Evolutionary conservation across 2,888 invertebrate genomes (phyloP).

Genomic region (Chaitophorus viminalis): DNA sequence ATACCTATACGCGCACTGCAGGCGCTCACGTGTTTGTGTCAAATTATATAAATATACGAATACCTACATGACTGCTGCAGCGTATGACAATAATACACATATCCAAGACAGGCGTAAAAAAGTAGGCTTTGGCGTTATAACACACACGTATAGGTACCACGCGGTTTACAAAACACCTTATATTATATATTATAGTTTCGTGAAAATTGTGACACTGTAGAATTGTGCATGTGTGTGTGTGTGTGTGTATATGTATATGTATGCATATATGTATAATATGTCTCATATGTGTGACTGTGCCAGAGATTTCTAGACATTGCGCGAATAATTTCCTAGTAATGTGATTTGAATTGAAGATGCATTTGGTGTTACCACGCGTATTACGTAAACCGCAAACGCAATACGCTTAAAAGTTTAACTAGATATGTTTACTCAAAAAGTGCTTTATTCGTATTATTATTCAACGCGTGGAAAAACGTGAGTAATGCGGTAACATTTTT

Average conservation of each 20-base stretch:
- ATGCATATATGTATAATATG: too few species aligned
- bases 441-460: too few species aligned
- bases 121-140: background rate
- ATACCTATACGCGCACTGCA: background rate
- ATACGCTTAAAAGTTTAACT: too few species aligned
- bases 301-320: too few species aligned
- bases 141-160: background rate
- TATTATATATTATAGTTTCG: background rate
- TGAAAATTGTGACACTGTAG: conserved; percentile 10
- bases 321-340: too few species aligned
- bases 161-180: conserved; percentile 30
- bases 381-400: too few species aligned
- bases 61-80: background rate
- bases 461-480: background rate
- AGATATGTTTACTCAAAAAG: too few species aligned
- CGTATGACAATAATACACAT: background rate
- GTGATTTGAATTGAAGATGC: too few species aligned
- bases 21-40: background rate
- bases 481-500: background rate
- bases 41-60: background rate
- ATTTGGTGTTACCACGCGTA: too few species aligned
- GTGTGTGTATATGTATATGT: too few species aligned
- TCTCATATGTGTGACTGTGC: too few species aligned
- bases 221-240: too few species aligned
- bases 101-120: conserved; percentile 29